A percentile compares a stretch with the other conserved stretches of the same genome.
Conservation (phyloP, 2,797 vertebrate genomes). For the Thripadectes ignobilis region DNA sequence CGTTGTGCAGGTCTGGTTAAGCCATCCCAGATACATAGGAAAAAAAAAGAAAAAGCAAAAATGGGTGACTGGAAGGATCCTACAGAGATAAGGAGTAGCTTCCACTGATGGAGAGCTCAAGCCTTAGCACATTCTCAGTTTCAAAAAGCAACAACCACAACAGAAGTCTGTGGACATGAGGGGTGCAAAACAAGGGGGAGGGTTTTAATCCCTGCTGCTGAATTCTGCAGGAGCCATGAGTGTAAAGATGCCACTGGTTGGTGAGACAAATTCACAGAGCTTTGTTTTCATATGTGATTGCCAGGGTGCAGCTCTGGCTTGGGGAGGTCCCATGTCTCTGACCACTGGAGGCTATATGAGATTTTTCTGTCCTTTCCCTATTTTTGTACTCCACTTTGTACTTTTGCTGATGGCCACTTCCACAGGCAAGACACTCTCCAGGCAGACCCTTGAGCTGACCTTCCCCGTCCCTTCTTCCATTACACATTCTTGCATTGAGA, state of each 20-base stretch:
- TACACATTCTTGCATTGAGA: not conserved
- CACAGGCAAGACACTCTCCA: not conserved
- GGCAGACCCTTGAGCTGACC: not conserved
- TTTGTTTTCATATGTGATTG: not conserved
- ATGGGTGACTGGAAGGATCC: not conserved
- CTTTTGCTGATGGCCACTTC: not conserved
- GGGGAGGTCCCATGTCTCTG: not conserved
- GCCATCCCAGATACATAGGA: not conserved
- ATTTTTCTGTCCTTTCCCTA: not conserved
- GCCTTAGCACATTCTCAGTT: not conserved
- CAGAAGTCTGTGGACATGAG: not conserved
- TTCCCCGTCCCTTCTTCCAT: not conserved
- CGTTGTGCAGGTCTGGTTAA: not conserved
- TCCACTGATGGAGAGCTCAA: not conserved
- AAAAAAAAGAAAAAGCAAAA: too few relatives aligned
- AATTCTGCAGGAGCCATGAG: not conserved
- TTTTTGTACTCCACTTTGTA: not conserved
- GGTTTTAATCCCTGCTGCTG: not conserved
- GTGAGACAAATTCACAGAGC: accelerated
- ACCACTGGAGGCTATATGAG: not conserved
- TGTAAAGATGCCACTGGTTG: not conserved
- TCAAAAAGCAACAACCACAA: not conserved
- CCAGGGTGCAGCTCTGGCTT: not conserved
- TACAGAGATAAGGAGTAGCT: not conserved
- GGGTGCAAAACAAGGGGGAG: accelerated